Base-by-base conservation (phyloP, 2,888 invertebrate species). In the Cantharis rustica region DNA sequence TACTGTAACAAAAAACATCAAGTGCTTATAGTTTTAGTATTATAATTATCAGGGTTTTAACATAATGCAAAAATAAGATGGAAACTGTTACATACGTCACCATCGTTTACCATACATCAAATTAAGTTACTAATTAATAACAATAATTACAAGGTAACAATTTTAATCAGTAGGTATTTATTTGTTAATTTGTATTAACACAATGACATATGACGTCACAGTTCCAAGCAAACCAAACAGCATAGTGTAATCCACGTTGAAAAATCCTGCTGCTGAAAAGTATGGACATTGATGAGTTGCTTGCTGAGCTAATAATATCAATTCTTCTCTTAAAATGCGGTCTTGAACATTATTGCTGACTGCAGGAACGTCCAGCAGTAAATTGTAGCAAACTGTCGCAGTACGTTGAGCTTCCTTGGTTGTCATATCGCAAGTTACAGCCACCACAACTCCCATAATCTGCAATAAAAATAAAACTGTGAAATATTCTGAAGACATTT, bases 321-420 rank as follows among this genome's bases (percentile, higher is more conserved):
- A 62, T 62, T 78, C 76, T 4, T 73, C 75, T 61, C 80, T 66
- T 31, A 76, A 31, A 68, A 73, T 71, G 13, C 75, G 66, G 15
- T 81, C 75, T 72, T 73, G 73, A 10, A 76, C 69, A 31, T 74
- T 74, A 16, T 74, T 70, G 63, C 69, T 74, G 13, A 71, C 27
- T 26, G 71, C 27, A 3, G 82, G 80, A 13, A 83, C 31, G 61
- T 80, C 79, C 16, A 80, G 76, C 3, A 83, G 73, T 15, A 82
- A 69, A 61, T 75, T 79, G 63, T 80, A 82, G 69, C 79, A 80
- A 23, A 82, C 79, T 3, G 77, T 75, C 5, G 81, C 74, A 10
- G 82, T 81, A 69, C 76, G 75, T 23, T 75, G 79, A 10, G 80
- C 80, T 78, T 83, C 83, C 69, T 79, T 79, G 11, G 79, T 76